phyloP scores from a whole-genome alignment of 2,888 invertebrate species.

The Stenotaenia linearis region DNA sequence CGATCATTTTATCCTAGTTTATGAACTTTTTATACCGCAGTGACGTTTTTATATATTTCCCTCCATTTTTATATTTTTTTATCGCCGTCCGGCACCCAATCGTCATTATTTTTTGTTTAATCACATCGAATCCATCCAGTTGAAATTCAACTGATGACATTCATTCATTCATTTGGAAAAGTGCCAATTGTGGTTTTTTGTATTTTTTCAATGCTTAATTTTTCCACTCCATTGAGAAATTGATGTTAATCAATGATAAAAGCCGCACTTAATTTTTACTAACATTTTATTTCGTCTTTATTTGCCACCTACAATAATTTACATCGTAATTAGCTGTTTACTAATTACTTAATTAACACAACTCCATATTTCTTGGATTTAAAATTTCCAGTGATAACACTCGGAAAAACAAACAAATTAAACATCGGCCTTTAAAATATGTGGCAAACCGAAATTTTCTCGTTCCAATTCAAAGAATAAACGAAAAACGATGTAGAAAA shows the following conservation, averaged over 20 bases:
- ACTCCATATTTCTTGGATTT: no score
- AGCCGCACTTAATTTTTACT: neutral
- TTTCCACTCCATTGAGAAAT: neutral
- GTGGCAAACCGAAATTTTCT: no score
- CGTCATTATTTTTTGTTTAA: neutral
- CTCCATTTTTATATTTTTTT: no score
- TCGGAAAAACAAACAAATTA: no score
- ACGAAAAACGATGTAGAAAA: no score
- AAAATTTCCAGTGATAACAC: no score
- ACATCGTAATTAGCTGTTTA: neutral
- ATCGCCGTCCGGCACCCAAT: neutral
- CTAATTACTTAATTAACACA: no score
- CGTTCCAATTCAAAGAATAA: no score
- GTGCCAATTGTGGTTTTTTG: neutral
- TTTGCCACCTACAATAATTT: neutral
- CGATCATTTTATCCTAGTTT: neutral
- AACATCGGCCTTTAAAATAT: no score
- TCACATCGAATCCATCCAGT: neutral
- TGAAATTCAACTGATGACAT: neutral
- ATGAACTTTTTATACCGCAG: no score
- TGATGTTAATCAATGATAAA: neutral
- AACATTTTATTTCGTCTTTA: neutral
- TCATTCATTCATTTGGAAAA: neutral
- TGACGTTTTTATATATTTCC: neutral
- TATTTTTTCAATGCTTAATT: neutral